Evolutionary conservation across 2,888 invertebrate species (phyloP).

Genomic region (Drosophila subquinaria): DNA sequence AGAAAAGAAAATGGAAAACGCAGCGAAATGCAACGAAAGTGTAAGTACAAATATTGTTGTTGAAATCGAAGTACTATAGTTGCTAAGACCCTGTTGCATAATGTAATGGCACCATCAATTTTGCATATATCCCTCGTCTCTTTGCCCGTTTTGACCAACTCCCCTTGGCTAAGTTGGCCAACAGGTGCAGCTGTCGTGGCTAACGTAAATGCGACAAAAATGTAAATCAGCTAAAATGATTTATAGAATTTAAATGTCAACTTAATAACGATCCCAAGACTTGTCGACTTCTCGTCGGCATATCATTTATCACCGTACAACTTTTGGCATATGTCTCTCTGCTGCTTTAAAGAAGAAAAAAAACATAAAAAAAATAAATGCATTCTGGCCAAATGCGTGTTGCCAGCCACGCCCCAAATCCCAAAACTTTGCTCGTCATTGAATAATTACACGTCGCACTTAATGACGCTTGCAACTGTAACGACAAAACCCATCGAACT

Average conservation of each 20-base stretch:
- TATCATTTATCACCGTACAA: conserved; percentile 57
- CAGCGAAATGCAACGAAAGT: conserved; percentile 60
- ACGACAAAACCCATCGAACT: conserved; percentile 45
- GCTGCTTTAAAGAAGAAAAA: background rate
- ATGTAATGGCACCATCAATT: conserved; percentile 56
- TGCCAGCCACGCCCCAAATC: conserved; percentile 2
- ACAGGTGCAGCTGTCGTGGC: conserved; percentile 70
- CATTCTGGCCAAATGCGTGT: conserved; percentile 60
- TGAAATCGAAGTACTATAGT: background rate
- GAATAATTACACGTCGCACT: conserved; percentile 83
- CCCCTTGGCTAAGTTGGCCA: conserved; percentile 31
- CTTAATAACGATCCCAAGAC: conserved; percentile 56
- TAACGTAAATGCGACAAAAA: conserved; percentile 74
- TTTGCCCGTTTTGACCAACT: background rate
- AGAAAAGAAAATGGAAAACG: conserved; percentile 30
- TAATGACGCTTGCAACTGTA: conserved; percentile 74
- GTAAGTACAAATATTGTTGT: conserved; percentile 53
- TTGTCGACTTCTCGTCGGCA: conserved; percentile 13
- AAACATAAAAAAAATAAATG: conserved; percentile 12
- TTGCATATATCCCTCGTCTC: conserved; percentile 42
- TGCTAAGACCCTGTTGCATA: conserved; percentile 54
- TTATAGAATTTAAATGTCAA: conserved; percentile 76
- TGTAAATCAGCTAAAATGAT: conserved; percentile 74
- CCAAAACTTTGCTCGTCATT: conserved; percentile 66
- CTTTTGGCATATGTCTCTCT: conserved; percentile 60